Percentiles rank a stretch among this genome's conserved stretches.
These are phyloP conservation scores for Pluvianellus socialis DNA, from an alignment of 2,113 vertebrate species.

Conservation along the genomic window DNA sequence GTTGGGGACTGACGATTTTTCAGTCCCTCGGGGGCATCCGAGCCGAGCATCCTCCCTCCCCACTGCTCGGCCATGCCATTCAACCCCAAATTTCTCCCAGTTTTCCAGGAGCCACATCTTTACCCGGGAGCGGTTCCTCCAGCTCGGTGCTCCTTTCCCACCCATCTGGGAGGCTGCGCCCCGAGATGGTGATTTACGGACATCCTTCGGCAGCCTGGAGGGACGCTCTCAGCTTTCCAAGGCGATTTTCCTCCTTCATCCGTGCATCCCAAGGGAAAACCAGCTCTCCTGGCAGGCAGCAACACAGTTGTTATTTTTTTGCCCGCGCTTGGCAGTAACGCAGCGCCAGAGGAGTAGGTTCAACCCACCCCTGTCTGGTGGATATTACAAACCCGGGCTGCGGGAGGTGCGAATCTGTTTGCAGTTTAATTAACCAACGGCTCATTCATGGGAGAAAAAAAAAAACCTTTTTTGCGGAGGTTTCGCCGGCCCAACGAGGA, in stretches of 20 bases:
- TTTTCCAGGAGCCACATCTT: background rate
- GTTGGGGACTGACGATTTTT: background rate
- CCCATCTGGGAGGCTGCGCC: fast-evolving
- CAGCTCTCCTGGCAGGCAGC: background rate
- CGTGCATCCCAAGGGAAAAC: background rate
- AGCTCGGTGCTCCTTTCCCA: background rate
- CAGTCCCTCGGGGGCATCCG: background rate
- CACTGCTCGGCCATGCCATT: fast-evolving
- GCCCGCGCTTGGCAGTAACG: background rate
- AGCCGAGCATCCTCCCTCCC: background rate
- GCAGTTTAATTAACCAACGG: no score
- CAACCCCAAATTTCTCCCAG: background rate
- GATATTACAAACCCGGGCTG: no score
- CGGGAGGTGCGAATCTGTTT: no score
- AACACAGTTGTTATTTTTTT: background rate
- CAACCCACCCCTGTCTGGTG: background rate
- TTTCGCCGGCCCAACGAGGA: no score
- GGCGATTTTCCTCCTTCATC: background rate
- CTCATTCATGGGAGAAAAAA: no score
- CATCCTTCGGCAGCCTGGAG: background rate
- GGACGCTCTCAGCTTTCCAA: fast-evolving
- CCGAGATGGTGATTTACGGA: fast-evolving
- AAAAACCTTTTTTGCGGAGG: no score
- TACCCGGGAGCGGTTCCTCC: background rate
- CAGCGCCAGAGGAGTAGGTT: background rate